Evolutionary conservation across 2,888 invertebrate species (phyloP).

Genomic region (Synanthedon vespiformis): DNA sequence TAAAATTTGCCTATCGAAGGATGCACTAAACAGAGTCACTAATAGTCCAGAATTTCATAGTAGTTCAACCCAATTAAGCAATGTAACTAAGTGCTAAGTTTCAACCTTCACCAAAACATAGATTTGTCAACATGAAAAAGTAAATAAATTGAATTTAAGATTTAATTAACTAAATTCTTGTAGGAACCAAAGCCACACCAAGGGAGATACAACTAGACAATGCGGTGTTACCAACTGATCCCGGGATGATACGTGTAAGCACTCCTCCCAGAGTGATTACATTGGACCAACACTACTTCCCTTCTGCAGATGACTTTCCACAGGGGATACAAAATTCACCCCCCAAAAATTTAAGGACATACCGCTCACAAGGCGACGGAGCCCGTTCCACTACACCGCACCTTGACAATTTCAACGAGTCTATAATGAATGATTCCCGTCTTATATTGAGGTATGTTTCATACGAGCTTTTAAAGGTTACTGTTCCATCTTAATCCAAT

Average conservation of each 20-base stretch:
- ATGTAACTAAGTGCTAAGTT: too few relatives aligned
- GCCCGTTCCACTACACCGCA: conserved; percentile 45
- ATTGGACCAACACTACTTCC: conserved; percentile 86
- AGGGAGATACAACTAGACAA: conserved; percentile 88
- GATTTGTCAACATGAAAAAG: too few relatives aligned
- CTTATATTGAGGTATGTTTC: conserved; percentile 45
- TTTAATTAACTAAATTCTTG: too few relatives aligned
- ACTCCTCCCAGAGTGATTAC: conserved; percentile 92
- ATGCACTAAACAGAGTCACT: too few relatives aligned
- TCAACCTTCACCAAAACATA: too few relatives aligned
- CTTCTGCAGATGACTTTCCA: conserved; percentile 73
- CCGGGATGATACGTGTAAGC: conserved; percentile 82
- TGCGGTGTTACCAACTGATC: conserved; percentile 79
- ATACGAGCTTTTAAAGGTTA: too few relatives aligned
- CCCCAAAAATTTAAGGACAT: conserved; percentile 37
- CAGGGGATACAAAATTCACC: conserved; percentile 40
- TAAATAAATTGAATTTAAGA: conserved; percentile 19
- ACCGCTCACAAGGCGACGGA: conserved; percentile 52
- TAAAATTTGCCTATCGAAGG: too few relatives aligned
- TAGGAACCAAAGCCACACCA: conserved; percentile 85
- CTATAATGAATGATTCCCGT: conserved; percentile 60
- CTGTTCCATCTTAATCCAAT: too few relatives aligned
- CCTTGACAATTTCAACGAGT: conserved; percentile 53
- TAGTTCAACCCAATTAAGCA: too few relatives aligned
- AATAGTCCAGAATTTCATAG: too few relatives aligned